A percentile compares a stretch with the other conserved stretches of the same genome.
Evolutionary conservation across 2,797 vertebrate species (phyloP).

Genomic region (Clarias platycephalus): DNA sequence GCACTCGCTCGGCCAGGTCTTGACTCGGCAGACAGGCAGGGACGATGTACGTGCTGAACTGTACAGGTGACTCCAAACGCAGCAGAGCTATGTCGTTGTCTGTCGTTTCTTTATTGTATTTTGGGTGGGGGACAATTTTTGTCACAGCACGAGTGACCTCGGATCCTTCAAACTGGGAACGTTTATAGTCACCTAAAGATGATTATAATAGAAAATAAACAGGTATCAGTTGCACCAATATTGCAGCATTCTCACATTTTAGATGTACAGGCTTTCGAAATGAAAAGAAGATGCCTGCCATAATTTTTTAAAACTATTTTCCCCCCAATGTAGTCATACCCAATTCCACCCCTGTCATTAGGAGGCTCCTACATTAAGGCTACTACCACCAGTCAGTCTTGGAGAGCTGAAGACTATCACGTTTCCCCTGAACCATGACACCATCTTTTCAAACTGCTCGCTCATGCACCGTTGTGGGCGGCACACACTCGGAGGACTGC

Average conservation of each 20-base stretch:
- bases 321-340: too few relatives aligned
- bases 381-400: too few relatives aligned
- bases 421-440: too few relatives aligned
- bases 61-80: slow-evolving; percentile 74
- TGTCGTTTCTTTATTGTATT: slow-evolving; percentile 70
- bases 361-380: too few relatives aligned
- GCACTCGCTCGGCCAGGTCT: slow-evolving; percentile 76
- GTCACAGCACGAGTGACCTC: slow-evolving; percentile 75
- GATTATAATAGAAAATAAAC: neutral
- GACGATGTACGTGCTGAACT: slow-evolving; percentile 73
- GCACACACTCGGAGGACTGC: too few relatives aligned
- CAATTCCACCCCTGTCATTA: too few relatives aligned
- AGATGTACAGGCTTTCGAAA: too few relatives aligned
- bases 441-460: too few relatives aligned
- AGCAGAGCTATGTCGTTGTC: slow-evolving; percentile 90
- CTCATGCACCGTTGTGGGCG: too few relatives aligned
- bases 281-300: neutral
- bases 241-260: neutral
- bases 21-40: slow-evolving; percentile 83
- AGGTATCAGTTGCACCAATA: neutral
- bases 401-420: too few relatives aligned
- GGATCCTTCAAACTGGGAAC: slow-evolving; percentile 63
- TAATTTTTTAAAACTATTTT: too few relatives aligned
- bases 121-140: slow-evolving; percentile 69
- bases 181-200: slow-evolving; percentile 74